These are phyloP conservation scores for Anisognathus igniventris DNA, from an alignment of 2,797 vertebrate species.

Conservation along the genomic window DNA sequence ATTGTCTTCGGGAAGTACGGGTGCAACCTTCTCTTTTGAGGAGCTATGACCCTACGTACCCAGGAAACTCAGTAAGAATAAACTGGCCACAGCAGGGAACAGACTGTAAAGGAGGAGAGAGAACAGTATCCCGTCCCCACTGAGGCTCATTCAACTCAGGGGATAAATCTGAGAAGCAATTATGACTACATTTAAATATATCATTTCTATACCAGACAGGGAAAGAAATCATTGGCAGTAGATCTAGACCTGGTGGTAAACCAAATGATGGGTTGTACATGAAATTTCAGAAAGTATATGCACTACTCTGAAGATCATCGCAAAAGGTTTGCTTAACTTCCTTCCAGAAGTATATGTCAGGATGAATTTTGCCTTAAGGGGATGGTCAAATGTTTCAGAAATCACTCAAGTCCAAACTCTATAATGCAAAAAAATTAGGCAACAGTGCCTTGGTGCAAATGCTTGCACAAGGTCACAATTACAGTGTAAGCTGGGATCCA, in stretches of 20 bases:
- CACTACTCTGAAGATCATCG: not conserved
- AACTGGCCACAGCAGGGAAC: not conserved
- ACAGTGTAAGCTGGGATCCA: not conserved
- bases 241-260: not conserved
- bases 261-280: not conserved
- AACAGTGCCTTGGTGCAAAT: not conserved
- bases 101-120: not conserved
- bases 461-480: not conserved
- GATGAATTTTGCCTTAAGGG: not conserved
- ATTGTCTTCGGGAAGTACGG: not conserved
- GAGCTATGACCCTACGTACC: not conserved
- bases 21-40: not conserved
- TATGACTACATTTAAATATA: not conserved
- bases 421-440: not conserved
- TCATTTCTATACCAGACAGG: not conserved
- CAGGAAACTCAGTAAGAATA: not conserved
- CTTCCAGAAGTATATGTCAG: not conserved
- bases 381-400: not conserved
- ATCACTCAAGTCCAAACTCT: not conserved
- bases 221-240: not conserved
- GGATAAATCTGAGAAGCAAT: not conserved
- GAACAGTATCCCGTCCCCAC: not conserved
- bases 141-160: not conserved
- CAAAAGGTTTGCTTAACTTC: not conserved
- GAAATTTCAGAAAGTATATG: not conserved